Conservation (phyloP, 1,140 invertebrate genomes). For the Ceratosolen fusciceps region DNA sequence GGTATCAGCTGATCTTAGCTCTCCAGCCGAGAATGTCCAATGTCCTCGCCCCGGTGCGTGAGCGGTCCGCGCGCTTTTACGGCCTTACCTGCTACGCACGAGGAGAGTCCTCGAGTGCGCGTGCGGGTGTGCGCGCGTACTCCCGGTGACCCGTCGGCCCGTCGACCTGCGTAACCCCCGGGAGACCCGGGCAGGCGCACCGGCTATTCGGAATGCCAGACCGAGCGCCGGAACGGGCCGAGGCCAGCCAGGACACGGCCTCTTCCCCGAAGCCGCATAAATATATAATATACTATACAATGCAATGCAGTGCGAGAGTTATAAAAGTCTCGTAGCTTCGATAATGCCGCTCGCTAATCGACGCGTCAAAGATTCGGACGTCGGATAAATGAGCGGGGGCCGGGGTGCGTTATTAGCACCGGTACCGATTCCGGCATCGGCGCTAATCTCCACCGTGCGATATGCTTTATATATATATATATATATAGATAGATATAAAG, state of each 20-base stretch:
- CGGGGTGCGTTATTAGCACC: neutral
- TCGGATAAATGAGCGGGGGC: neutral
- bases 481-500: too few species aligned
- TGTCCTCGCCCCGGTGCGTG: too few species aligned
- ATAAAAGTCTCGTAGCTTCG: neutral
- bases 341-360: neutral
- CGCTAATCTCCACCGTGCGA: too few species aligned
- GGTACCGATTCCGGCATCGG: too few species aligned
- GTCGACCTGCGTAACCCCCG: neutral
- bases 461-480: too few species aligned
- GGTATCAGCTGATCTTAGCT: neutral
- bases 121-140: neutral
- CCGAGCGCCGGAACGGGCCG: neutral
- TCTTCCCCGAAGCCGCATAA: neutral
- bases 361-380: neutral
- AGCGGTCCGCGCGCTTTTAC: too few species aligned
- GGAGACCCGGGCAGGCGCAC: too few species aligned
- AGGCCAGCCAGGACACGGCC: neutral
- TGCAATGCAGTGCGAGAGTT: neutral
- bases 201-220: neutral
- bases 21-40: too few species aligned
- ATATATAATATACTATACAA: too few species aligned
- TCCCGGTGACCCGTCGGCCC: neutral
- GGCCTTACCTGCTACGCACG: neutral
- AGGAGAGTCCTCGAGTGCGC: neutral